Conservation (phyloP, 2,113 vertebrate genomes). For the sheep (Ovis aries) region ARS-UI_Ramb_v3.0 NC_056059.1:89990501-89991000, state of each 20-base stretch:
- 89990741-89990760: not conserved
- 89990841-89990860: not conserved
- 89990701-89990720: not conserved
- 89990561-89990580: not conserved
- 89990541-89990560: not conserved
- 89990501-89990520: not conserved
- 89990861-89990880: not conserved
- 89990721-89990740: not conserved
- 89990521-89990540: not conserved
- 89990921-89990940: not conserved
- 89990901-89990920: not conserved
- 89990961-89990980: not conserved
- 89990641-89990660: not conserved
- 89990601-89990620: not conserved
- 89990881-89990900: not conserved
- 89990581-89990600: not conserved
- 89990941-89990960: not conserved
- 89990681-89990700: not conserved
- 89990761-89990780: not conserved
- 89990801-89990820: not conserved
- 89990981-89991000: not conserved
- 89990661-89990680: not conserved
- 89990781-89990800: not conserved
- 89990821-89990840: not conserved
- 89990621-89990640: not conserved